phyloP scores from a whole-genome alignment of 2,113 vertebrate genomes.

The Vireo altiloquus region DNA sequence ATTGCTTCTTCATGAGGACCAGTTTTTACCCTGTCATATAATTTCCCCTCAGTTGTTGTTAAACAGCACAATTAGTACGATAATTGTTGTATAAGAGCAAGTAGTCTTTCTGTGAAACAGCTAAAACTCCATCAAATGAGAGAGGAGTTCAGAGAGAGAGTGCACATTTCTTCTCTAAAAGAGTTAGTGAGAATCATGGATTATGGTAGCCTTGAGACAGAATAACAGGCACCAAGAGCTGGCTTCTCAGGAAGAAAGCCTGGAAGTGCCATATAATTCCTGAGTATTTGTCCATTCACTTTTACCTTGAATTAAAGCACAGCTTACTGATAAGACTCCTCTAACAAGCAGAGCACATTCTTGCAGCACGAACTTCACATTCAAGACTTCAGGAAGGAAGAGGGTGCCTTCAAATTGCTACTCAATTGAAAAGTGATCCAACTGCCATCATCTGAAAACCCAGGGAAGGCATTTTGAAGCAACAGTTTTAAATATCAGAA shows the following conservation, averaged over 20 bases:
- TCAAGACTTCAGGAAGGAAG: neutral
- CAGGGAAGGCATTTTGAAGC: neutral
- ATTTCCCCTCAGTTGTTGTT: neutral
- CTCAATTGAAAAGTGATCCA: neutral
- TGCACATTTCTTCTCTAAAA: neutral
- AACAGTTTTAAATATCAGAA: neutral
- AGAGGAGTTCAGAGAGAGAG: neutral
- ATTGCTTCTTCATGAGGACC: neutral
- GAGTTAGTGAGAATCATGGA: neutral
- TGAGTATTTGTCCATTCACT: neutral
- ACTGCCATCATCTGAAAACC: neutral
- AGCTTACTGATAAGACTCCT: neutral
- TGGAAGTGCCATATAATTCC: neutral
- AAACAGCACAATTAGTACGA: neutral
- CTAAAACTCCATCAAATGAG: neutral
- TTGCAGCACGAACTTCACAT: neutral
- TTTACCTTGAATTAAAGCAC: neutral
- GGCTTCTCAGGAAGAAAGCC: neutral
- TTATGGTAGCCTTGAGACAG: neutral
- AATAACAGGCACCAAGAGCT: neutral
- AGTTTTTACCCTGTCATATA: neutral
- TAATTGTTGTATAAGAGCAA: neutral
- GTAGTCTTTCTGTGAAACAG: neutral
- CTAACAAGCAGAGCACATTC: neutral
- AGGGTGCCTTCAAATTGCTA: neutral